Evolutionary conservation across 37 sponge, comb jelly and placozoan species (phyloP), one percentile per base, ranked within the genome.

Genomic region (Chondrilla cf. caribensis): DNA sequence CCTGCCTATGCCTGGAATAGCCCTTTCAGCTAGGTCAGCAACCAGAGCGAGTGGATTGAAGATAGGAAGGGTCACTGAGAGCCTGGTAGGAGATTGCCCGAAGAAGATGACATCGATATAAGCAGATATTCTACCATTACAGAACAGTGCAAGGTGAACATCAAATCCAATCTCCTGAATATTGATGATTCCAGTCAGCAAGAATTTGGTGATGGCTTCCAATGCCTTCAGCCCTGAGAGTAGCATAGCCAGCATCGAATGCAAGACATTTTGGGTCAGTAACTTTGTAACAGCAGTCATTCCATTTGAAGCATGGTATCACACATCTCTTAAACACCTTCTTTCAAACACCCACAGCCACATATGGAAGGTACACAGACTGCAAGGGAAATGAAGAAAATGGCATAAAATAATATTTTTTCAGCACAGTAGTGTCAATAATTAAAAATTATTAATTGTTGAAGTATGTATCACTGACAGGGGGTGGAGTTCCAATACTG

Each of bases 271-370:
- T 41, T 7, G 84, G 77, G 59, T 84, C 47, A 9, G 84, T 17
- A 28, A 84, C 11, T 39, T 64, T 84, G 60, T 19, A 29, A 31
- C 84, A 84, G 64, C 84, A 84, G 47, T 47, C 35, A 22, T 58
- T 36, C 77, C 77, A 84, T 38, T 35, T 47, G 18, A 70, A 43
- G 18, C 60, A 24, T 1, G 47, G 38, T 15, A 31, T 40, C 18
- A 84, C 33, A 59, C 84, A 84, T 38, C 1, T 59, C 7, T 77
- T 42, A 62, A 77, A 84, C 3, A 39, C n/a, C 77, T 76, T 36
- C 58, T 38, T 3, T 39, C 28, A 54, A 57, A 33, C 84, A 84
- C 3, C 43, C 43, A 35, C 57, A 65, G 2, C 72, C 72, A 68
- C 77, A 38, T 8, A 57, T 33, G 33, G 42, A 84, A 4, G 54